phyloP scores from a whole-genome alignment of 2,113 vertebrate species.

The Herpetotheres cachinnans region DNA sequence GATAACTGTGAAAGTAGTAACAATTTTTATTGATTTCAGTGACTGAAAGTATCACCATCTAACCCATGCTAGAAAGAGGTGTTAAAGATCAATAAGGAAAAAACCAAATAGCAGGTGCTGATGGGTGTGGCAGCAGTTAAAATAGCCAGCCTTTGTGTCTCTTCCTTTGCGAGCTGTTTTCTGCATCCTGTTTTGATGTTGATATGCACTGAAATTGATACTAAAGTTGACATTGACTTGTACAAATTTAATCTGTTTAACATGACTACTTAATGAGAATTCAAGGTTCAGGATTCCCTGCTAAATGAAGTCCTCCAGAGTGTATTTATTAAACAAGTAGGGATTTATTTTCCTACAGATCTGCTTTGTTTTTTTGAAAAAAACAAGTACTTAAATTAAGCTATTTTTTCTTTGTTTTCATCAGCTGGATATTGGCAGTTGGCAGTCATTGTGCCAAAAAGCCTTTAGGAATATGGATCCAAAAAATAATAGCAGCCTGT shows the following conservation, averaged over 20 bases:
- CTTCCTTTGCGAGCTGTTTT: neutral
- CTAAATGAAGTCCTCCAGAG: neutral
- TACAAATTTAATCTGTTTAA: neutral
- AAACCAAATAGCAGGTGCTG: neutral
- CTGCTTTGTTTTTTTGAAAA: neutral
- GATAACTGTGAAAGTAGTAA: neutral
- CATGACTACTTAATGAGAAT: neutral
- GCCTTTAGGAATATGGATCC: neutral
- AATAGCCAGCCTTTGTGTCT: neutral
- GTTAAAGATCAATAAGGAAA: neutral
- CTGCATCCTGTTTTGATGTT: neutral
- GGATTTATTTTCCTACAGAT: neutral
- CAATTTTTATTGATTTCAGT: neutral
- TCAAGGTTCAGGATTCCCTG: neutral
- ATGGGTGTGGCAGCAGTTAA: neutral
- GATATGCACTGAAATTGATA: neutral
- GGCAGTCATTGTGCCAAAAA: neutral
- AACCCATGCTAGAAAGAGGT: neutral
- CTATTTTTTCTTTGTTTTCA: neutral
- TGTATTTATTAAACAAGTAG: neutral
- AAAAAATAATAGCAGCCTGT: neutral
- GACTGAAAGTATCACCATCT: neutral
- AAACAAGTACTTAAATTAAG: neutral
- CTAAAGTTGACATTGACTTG: neutral
- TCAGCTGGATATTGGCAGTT: slow-evolving; percentile 4